Base-by-base conservation (phyloP, 2,797 vertebrate genomes). In the Artibeus lituratus region DNA sequence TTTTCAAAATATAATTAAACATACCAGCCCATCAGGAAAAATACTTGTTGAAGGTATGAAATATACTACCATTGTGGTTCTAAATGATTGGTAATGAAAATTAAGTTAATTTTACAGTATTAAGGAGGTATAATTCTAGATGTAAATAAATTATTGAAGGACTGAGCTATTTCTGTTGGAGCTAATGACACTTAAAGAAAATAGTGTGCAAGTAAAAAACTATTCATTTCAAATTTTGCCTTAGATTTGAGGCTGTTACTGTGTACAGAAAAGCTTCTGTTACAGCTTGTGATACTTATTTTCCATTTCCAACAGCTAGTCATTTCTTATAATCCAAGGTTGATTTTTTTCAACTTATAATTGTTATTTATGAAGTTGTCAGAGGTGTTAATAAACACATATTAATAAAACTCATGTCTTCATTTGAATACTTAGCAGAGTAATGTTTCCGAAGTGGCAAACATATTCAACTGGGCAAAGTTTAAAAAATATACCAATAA, bases 361-460 rank as follows among this genome's bases (percentile, higher is more conserved):
- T 96, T 90, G 44, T 95, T 97, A 98, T 97, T 97, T 97, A 98
- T 97, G 95, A 96, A 96, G 88, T 94, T 96, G 59, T 95, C 95
- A 96, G 67, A 96, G 87, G 92, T 96, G 97, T 92, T 97, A 97
- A 97, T 94, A 95, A 96, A 93, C 32, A 29, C 67, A 85, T 83
- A 93, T 94, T 96, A 96, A 96, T 97, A 97, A 96, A 95, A 92
- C 67, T 95, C 77, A 35, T 62, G 83, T 87, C 95, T 95, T 92
- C 95, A 97, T 87, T 22, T n/a, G 92, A 94, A 96, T 91, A 95
- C 76, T 85, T 83, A 49, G 24, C 72, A 95, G 85, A 92, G 59
- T 91, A 94, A 94, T 53, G 44, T 49, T 69, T 92, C 92, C 93
- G 67, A 44, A 93, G 83, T 44, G 74, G 14, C 26, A 76, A 94